Evolutionary conservation across 2,888 invertebrate genomes (phyloP).

Genomic region (Crioceris asparagi): DNA sequence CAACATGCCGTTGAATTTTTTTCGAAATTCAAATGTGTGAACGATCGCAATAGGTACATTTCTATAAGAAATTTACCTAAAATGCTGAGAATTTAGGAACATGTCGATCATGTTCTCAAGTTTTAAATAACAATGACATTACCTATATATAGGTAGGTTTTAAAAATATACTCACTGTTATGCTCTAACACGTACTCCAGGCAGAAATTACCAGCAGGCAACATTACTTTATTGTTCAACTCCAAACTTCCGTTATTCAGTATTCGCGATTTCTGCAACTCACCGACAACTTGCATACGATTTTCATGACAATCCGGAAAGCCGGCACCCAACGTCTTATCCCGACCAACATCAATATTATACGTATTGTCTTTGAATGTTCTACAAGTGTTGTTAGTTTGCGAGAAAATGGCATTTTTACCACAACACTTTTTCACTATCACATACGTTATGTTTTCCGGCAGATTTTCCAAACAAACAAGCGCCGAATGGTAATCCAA

Average conservation of each 20-base stretch:
- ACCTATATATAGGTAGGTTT: no score
- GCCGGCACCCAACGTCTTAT: conserved; percentile 27
- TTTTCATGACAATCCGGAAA: conserved; percentile 36
- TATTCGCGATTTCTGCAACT: conserved; percentile 42
- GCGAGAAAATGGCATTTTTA: conserved; percentile 49
- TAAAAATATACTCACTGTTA: conserved; percentile 36
- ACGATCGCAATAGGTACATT: no score
- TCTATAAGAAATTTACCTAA: no score
- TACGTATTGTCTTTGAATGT: conserved; percentile 29
- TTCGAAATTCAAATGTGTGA: no score
- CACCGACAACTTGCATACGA: conserved; percentile 47
- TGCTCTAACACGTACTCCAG: conserved; percentile 39
- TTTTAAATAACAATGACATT: no score
- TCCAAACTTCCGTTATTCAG: conserved; percentile 44
- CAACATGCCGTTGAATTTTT: no score
- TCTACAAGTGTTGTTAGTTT: conserved; percentile 42
- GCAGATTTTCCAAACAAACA: conserved; percentile 42
- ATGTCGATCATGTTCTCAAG: no score
- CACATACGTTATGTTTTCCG: conserved; percentile 27
- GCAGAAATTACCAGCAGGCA: conserved; percentile 38
- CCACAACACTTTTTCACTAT: conserved; percentile 61
- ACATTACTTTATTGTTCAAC: conserved; percentile 37
- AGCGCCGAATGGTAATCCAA: conserved; percentile 55
- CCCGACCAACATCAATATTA: conserved; percentile 28
- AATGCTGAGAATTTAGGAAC: no score